Evolutionary conservation across 2,888 invertebrate species (phyloP).

Genomic region (Petrolisthes manimaculis): DNA sequence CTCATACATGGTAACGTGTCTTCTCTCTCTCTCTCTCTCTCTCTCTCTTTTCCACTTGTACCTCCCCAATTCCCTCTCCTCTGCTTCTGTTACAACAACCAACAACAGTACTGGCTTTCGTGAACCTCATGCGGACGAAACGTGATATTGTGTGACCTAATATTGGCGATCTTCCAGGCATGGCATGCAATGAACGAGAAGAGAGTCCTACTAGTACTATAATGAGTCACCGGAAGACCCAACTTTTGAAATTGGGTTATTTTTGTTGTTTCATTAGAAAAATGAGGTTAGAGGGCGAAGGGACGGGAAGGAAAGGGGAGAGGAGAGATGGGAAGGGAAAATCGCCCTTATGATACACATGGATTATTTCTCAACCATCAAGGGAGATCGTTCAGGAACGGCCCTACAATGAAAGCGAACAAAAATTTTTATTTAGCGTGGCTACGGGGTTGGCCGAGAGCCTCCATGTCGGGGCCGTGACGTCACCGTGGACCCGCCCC

Average conservation of each 20-base stretch:
- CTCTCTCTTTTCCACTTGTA: slow-evolving; percentile 23
- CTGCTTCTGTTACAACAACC: background rate
- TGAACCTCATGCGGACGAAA: too few relatives aligned
- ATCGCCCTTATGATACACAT: slow-evolving; percentile 60
- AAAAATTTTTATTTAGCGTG: slow-evolving; percentile 65
- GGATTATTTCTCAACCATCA: slow-evolving; percentile 63
- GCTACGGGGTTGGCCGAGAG: slow-evolving; percentile 58
- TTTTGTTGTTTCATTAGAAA: background rate
- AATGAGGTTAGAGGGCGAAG: slow-evolving; percentile 3
- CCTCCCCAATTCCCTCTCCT: slow-evolving; percentile 33
- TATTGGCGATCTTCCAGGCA: too few relatives aligned
- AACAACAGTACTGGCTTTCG: background rate
- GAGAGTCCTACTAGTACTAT: too few relatives aligned
- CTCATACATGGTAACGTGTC: slow-evolving; percentile 41
- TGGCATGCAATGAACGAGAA: too few relatives aligned
- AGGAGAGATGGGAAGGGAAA: slow-evolving; percentile 32
- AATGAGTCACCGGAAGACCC: slow-evolving; percentile 5
- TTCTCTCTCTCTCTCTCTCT: slow-evolving; percentile 35
- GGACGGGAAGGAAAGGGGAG: background rate
- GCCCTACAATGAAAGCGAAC: slow-evolving; percentile 65
- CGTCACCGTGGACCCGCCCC: slow-evolving; percentile 48
- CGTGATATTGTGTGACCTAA: too few relatives aligned
- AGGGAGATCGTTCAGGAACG: slow-evolving; percentile 52
- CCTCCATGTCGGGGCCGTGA: slow-evolving; percentile 39
- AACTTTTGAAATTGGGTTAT: background rate